Percentiles rank a stretch among this genome's conserved stretches.
Conservation (phyloP, 2,797 vertebrate species). For the Glyptemys insculpta region DNA sequence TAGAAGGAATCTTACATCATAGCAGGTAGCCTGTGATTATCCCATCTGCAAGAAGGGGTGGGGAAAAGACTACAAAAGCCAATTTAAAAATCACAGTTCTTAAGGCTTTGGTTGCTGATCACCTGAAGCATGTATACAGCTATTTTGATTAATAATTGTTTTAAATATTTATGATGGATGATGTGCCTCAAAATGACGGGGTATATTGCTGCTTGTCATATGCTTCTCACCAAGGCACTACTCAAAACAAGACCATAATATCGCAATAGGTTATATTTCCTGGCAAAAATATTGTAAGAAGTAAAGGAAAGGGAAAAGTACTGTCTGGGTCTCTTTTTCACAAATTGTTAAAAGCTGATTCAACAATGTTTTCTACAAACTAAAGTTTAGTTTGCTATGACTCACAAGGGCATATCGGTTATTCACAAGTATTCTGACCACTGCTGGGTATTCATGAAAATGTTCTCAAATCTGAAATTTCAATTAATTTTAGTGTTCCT, state of each 20-base stretch:
- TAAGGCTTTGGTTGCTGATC: slow-evolving; percentile 70
- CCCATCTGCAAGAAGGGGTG: not conserved
- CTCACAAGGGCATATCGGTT: not conserved
- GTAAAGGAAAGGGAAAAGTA: not conserved
- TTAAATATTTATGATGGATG: slow-evolving; percentile 73
- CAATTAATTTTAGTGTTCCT: not conserved
- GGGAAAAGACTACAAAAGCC: not conserved
- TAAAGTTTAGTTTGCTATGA: not conserved
- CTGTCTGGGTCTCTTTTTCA: too few species aligned
- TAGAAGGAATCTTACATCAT: not conserved
- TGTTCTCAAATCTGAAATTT: not conserved
- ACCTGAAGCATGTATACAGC: slow-evolving; percentile 63
- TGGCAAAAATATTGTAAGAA: slow-evolving; percentile 32
- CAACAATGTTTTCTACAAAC: not conserved
- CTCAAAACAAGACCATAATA: not conserved
- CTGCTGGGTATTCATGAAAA: not conserved
- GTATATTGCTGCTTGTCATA: not conserved
- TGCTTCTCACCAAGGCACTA: slow-evolving; percentile 46
- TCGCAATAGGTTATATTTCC: slow-evolving; percentile 53
- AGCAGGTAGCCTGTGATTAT: not conserved
- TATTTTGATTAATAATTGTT: slow-evolving; percentile 75
- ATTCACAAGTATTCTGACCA: not conserved
- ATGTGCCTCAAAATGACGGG: not conserved
- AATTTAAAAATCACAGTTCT: slow-evolving; percentile 38
- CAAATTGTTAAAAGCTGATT: not conserved